Conservation (phyloP, 2,797 vertebrate species). For the Bovichtus diacanthus region DNA sequence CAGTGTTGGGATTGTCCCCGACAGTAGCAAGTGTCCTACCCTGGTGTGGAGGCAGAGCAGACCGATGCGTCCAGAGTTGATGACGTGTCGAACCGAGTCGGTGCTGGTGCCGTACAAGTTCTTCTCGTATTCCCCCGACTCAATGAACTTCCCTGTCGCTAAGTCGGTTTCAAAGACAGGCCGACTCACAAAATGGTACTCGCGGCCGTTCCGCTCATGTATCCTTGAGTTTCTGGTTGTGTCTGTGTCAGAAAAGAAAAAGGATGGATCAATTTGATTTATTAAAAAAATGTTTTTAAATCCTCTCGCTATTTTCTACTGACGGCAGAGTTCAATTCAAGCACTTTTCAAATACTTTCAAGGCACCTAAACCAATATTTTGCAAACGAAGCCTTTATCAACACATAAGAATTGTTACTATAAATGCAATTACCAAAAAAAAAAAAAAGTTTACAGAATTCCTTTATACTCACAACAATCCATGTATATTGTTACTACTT, state of each 20-base stretch:
- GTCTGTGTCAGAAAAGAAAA: slow-evolving; percentile 82
- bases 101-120: slow-evolving; percentile 96
- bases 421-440: too few relatives aligned
- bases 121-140: slow-evolving; percentile 95
- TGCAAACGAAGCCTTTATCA: too few relatives aligned
- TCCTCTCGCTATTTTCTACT: neutral
- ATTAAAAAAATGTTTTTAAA: neutral
- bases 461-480: too few relatives aligned
- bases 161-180: slow-evolving; percentile 91
- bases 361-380: too few relatives aligned
- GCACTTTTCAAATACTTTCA: too few relatives aligned
- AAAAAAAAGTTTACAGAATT: too few relatives aligned
- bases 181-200: slow-evolving; percentile 94
- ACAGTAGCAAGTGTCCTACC: slow-evolving; percentile 76
- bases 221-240: slow-evolving; percentile 91
- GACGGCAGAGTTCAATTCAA: too few relatives aligned
- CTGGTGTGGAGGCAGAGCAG: slow-evolving; percentile 93
- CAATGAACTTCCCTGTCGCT: slow-evolving; percentile 92
- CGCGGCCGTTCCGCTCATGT: slow-evolving; percentile 91
- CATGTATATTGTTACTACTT: too few relatives aligned
- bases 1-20: neutral
- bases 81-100: slow-evolving; percentile 91
- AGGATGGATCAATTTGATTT: neutral
- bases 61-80: slow-evolving; percentile 96
- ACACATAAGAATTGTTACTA: too few relatives aligned